Conservation (phyloP, 2,113 vertebrate genomes). For the Nycticryphes semicollaris region DNA sequence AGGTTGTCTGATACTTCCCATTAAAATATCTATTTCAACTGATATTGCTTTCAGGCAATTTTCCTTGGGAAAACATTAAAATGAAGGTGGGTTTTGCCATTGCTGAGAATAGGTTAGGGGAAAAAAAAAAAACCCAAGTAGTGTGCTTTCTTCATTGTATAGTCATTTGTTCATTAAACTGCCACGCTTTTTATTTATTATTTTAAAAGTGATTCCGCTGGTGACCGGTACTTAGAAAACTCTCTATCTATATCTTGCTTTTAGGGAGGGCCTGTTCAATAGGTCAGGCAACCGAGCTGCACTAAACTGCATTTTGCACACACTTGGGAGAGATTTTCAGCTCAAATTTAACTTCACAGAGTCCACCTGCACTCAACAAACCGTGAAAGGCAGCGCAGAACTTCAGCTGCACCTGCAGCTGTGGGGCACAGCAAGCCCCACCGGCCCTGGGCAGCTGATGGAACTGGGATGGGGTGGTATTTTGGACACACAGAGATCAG, state of each 20-base stretch:
- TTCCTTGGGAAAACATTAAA: conserved; percentile 19
- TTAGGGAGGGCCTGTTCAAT: background rate
- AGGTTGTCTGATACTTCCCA: conserved; percentile 12
- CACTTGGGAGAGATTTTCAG: conserved; percentile 1
- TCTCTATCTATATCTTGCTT: background rate
- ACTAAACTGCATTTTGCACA: background rate
- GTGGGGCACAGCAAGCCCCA: background rate
- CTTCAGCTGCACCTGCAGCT: background rate
- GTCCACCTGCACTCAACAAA: background rate
- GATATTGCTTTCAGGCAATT: conserved; percentile 17
- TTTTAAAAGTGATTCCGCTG: background rate
- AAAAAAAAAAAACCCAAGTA: background rate
- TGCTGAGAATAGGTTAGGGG: background rate
- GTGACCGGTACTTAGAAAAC: background rate
- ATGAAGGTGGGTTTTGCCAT: background rate
- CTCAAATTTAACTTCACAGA: background rate
- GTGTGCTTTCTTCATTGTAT: background rate
- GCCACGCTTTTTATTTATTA: background rate
- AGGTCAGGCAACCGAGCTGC: background rate
- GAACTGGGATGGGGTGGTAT: background rate
- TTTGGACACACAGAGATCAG: background rate
- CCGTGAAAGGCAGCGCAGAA: background rate
- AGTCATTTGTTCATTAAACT: background rate
- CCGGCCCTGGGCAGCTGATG: background rate
- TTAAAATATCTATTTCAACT: conserved; percentile 57